Base-by-base conservation (phyloP, 1,140 invertebrate genomes). In the Bradynema listronoti region DNA sequence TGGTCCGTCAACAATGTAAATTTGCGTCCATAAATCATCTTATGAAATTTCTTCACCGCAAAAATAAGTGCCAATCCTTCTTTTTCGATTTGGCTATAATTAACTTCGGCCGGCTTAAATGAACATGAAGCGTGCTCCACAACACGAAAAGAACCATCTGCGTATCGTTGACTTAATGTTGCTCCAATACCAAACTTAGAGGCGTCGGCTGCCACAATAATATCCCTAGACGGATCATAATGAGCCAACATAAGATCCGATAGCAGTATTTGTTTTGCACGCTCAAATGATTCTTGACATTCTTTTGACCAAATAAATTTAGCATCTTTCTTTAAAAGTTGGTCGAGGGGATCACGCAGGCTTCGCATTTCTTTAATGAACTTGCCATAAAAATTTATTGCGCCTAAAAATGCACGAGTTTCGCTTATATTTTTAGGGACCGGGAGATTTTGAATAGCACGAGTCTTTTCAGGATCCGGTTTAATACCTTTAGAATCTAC, bases 41-140 rank as follows among this genome's bases (percentile, higher is more conserved):
- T 52, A 14, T 55, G 53, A 45, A 56, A 55, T 32, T 55, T 55
- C 14, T 55, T 53, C 22, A 55, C 53, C 22, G 53, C 53, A 53
- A 56, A 55, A 9, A 55, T 14, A 24, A 55, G 56, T 19, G 22
- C 53, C 30, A 55, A 55, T 3, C 53, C 53, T 75, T 85, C 83
- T 65, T 79, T 82, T 32, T 85, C 81, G 27, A 83, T 80, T 58
- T 81, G 79, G 7, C 78, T 58, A 50, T 84, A 83, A 52, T 79
- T 82, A 64, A 71, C 62, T 65, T 84, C 79, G 4, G 80, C 65
- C 30, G 67, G 41, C n/a, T 67, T 71, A 30, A 84, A 66, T 0
- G 75, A 73, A 45, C 78, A 63, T 7, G 82, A 83, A 11, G 75
- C 80, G 69, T 70, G 69, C 33, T 51, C 53, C 25, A 83, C 77